A percentile compares a stretch with the other conserved stretches of the same genome.
Evolutionary conservation across 2,113 vertebrate species (phyloP).

Genomic region (Alces alces): DNA sequence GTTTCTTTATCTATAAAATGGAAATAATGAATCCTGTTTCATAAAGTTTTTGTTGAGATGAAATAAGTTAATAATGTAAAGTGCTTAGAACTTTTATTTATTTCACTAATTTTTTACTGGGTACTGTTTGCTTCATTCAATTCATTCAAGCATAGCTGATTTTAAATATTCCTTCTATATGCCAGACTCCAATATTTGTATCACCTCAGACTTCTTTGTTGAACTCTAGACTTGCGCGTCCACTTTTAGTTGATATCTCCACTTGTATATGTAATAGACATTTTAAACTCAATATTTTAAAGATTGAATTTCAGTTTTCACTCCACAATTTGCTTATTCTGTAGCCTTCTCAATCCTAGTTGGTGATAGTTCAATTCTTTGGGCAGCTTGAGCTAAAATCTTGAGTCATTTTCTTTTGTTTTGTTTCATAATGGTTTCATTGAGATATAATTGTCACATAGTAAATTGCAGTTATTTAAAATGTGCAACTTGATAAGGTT

Average conservation of each 20-base stretch:
- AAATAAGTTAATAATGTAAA: not conserved
- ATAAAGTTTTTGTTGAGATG: not conserved
- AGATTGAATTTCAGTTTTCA: not conserved
- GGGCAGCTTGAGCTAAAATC: not conserved
- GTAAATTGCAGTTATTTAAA: not conserved
- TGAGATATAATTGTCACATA: not conserved
- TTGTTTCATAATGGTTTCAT: conserved; percentile 21
- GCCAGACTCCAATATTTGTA: not conserved
- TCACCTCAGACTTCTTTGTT: not conserved
- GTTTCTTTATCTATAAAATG: not conserved
- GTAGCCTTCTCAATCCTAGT: not conserved
- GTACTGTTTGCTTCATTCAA: conserved; percentile 11
- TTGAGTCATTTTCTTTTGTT: not conserved
- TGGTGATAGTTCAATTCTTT: not conserved
- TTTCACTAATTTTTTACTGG: conserved; percentile 15
- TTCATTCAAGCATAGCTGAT: not conserved
- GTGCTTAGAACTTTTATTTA: conserved; percentile 12
- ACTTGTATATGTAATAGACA: not conserved
- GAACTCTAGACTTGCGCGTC: not conserved
- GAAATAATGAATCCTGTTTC: not conserved
- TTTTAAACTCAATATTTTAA: conserved; percentile 11
- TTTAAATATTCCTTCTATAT: not conserved
- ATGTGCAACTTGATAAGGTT: not conserved
- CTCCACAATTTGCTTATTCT: not conserved
- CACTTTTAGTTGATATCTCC: not conserved